Evolutionary conservation across 2,888 invertebrate species (phyloP), one percentile per base, ranked within the genome.

Genomic region (Drosophila recens): DNA sequence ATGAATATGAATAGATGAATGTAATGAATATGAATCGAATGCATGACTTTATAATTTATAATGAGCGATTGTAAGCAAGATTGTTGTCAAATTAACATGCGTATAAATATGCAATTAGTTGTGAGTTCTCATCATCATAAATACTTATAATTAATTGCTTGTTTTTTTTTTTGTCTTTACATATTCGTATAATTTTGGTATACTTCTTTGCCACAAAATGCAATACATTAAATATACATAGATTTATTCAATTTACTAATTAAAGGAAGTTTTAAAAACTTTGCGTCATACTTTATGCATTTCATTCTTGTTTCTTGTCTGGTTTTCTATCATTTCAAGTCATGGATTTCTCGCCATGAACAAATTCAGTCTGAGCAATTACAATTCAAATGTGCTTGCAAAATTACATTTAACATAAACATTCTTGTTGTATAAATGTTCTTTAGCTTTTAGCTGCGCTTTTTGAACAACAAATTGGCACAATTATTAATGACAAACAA

Each of bases 281-380:
- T 67, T 65, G 68, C 56, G 69, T 53, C 57, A 63, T 52, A 33
- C 45, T 52, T 2, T 51, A 34, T 40, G 40, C 43, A 42, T 53
- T n/a, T 42, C 17, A 45, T 13, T 59, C 38, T 27, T 27, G 27
- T 27, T 27, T 27, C 6, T 27, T 15, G 15, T 42, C 34, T 52
- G 51, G 10, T 58, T 40, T 30, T 20, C 15, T 42, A 40, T 52
- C 56, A 36, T 48, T 57, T 56, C 54, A 2, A 52, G 71, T 75
- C 52, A 69, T 20, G 77, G 57, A 45, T 46, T 51, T 45, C 2
- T 20, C 20, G 0, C 46, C 70, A 65, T 58, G 46, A 77, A 72
- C 89, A 90, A 85, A 90, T 84, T 85, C 84, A 85, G 84, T 85
- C 84, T 85, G 90, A 85, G 89, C 89, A 90, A 84, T 86, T 84